A percentile compares a stretch with the other conserved stretches of the same genome.
phyloP scores from a whole-genome alignment of 1,140 invertebrate genomes.

The Drosophila busckii region DNA sequence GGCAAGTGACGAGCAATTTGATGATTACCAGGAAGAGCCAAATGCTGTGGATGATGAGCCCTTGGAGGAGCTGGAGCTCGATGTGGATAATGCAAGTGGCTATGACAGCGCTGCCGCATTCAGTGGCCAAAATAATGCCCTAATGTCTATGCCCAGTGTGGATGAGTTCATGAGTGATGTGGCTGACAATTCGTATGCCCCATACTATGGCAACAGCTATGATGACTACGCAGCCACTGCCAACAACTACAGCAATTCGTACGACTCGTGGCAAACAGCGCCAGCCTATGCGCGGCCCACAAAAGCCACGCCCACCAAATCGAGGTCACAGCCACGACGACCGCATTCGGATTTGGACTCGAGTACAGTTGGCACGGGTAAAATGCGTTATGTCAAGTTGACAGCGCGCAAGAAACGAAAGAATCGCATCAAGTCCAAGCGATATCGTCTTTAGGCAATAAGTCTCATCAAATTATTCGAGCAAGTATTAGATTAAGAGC shows the following conservation, averaged over 20 bases:
- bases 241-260: background rate
- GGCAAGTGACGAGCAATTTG: slow-evolving; percentile 24
- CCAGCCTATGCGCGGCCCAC: slow-evolving; percentile 6
- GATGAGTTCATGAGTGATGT: slow-evolving; percentile 44
- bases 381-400: slow-evolving; percentile 46
- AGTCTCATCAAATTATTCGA: background rate
- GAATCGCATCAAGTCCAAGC: slow-evolving; percentile 49
- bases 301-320: slow-evolving; percentile 4
- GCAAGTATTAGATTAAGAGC: background rate
- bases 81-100: slow-evolving; percentile 16
- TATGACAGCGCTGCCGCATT: slow-evolving; percentile 54
- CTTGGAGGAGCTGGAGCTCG: slow-evolving; percentile 21
- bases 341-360: background rate
- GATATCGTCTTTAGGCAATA: slow-evolving; percentile 53
- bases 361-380: background rate
- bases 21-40: slow-evolving; percentile 38
- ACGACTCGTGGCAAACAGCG: slow-evolving; percentile 9
- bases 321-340: slow-evolving; percentile 8
- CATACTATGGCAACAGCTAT: slow-evolving; percentile 26
- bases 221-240: slow-evolving; percentile 27
- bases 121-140: slow-evolving; percentile 40
- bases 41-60: slow-evolving; percentile 17
- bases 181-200: background rate
- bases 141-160: slow-evolving; percentile 36
- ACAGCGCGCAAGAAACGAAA: slow-evolving; percentile 54